Evolutionary conservation across 2,888 invertebrate genomes (phyloP), one percentile per base, ranked within the genome.

Genomic region (Drosophila longiperda): DNA sequence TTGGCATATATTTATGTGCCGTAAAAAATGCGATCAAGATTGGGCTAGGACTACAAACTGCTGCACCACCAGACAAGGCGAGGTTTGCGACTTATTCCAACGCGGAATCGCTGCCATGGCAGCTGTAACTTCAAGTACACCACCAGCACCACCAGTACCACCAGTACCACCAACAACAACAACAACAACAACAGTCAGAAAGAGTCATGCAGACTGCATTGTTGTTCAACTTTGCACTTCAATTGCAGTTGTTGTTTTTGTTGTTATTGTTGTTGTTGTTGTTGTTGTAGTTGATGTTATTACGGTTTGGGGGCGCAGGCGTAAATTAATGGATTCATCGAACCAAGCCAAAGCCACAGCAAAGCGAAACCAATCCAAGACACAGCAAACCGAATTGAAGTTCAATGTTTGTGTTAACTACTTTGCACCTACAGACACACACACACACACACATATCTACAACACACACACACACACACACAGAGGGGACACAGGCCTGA

Each of bases 11-110:
- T 90, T 90, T 88, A 88, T 88, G 90, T 89, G 86, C 87, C 85
- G 89, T 90, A 88, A 87, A 89, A 88, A 90, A 90, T 87, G 78
- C 89, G 90, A 90, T 90, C 90, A 90, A 90, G 89, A 90, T 90
- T 88, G 80, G 69, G 59, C 80, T 67, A 80, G 78, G 80, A 78
- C 81, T 70, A 79, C 73, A 80, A 76, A 80, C 69, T 79, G 76
- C 70, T 70, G 79, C 76, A 71, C 79, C 29, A 78, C 79, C 79
- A 78, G 70, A 75, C 80, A 76, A 71, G 80, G 74, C 83, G 77
- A 80, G 86, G 88, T 80, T 69, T 50, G 78, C 78, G 64, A 69
- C 75, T 69, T 75, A 75, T 74, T 77, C 64, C 72, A 40, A 53
- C 58, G 72, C 53, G 59, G 58, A 63, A 60, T 72, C 61, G 58